Evolutionary conservation across 2,888 invertebrate species (phyloP).

Genomic region (Ichneumoninae sp.): DNA sequence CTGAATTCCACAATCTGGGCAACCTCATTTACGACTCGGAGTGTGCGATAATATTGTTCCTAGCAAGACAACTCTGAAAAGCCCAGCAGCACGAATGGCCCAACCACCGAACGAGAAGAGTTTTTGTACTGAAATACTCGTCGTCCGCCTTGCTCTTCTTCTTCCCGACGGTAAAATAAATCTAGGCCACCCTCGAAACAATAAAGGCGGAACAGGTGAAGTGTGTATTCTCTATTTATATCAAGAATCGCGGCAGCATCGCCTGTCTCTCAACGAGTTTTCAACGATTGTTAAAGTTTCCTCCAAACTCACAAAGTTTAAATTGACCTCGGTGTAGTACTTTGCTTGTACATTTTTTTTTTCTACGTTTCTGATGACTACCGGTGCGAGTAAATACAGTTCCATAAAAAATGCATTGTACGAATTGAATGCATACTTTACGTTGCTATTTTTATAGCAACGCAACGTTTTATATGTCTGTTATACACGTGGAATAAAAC

Average conservation of each 20-base stretch:
- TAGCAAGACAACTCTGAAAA: constrained; percentile 46
- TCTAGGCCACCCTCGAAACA: constrained; percentile 62
- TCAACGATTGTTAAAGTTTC: constrained; percentile 68
- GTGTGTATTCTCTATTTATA: constrained; percentile 61
- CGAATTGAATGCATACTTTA: not conserved
- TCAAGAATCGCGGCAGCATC: constrained; percentile 39
- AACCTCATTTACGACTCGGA: constrained; percentile 49
- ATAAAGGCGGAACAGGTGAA: constrained; percentile 55
- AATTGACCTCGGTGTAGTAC: constrained; percentile 57
- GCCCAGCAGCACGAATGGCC: constrained; percentile 13
- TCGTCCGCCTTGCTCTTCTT: constrained; percentile 27
- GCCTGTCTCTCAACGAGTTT: constrained; percentile 45
- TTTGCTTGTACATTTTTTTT: constrained; percentile 31
- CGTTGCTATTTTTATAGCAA: not conserved
- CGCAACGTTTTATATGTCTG: too few species aligned
- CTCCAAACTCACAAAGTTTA: constrained; percentile 64
- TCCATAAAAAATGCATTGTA: not conserved
- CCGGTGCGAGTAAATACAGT: constrained; percentile 1
- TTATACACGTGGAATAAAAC: not conserved
- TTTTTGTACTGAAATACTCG: constrained; percentile 32
- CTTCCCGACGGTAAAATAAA: constrained; percentile 57
- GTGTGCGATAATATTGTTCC: constrained; percentile 59
- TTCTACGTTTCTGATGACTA: constrained; percentile 18
- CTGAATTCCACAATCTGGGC: constrained; percentile 19
- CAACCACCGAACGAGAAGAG: constrained; percentile 41